phyloP scores from a whole-genome alignment of 2,113 vertebrate species.

The Camelus dromedarius region DNA sequence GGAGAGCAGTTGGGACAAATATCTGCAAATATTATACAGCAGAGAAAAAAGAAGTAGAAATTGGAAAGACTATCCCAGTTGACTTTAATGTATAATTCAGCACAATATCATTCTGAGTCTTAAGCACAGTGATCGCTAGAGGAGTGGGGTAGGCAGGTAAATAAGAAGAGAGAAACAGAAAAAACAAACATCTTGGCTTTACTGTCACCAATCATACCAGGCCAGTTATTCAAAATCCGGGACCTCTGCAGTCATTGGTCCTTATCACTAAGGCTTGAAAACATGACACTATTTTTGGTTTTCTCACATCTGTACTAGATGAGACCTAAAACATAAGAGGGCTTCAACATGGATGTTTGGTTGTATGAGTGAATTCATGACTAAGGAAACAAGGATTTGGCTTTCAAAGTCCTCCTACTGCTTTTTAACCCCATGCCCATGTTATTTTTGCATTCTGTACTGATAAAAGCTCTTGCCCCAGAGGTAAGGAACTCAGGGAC shows the following conservation, averaged over 20 bases:
- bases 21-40: background rate
- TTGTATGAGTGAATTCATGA: background rate
- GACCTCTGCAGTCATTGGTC: background rate
- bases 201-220: background rate
- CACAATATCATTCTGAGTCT: background rate
- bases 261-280: background rate
- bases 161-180: background rate
- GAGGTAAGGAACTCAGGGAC: background rate
- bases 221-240: background rate
- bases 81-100: background rate
- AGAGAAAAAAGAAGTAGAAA: background rate
- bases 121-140: background rate
- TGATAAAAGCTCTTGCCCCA: background rate
- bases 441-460: background rate
- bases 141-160: background rate
- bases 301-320: background rate
- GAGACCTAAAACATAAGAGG: background rate
- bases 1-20: background rate
- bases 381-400: background rate
- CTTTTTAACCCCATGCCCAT: background rate
- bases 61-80: background rate
- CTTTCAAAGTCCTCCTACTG: background rate
- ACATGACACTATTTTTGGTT: background rate
- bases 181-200: background rate
- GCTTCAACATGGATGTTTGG: background rate